Conservation (phyloP, 1,140 invertebrate species). For the Hermetia illucens region DNA sequence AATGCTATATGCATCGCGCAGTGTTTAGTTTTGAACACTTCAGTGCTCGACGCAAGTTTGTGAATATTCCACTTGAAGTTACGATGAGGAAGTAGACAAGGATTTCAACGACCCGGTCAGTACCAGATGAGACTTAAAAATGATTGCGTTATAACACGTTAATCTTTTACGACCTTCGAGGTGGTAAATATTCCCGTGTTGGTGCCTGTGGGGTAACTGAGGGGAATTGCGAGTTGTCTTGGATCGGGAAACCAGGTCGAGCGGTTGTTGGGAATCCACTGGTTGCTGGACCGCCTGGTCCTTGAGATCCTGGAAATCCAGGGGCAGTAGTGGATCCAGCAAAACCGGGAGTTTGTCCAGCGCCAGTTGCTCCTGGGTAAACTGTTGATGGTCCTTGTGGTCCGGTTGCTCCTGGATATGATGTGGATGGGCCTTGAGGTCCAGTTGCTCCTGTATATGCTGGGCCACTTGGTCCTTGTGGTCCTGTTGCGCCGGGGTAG, state of each 20-base stretch:
- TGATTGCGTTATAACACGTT: too few relatives aligned
- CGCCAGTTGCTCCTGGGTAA: conserved; percentile 21
- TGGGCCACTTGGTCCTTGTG: not conserved
- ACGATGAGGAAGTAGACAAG: too few relatives aligned
- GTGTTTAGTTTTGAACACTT: too few relatives aligned
- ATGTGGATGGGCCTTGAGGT: conserved; percentile 19
- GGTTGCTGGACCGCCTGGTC: conserved; percentile 7
- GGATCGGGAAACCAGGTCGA: conserved; percentile 7
- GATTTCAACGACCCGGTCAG: too few relatives aligned
- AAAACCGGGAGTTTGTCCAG: conserved; percentile 13
- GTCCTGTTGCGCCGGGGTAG: not conserved
- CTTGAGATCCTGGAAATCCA: conserved; percentile 12
- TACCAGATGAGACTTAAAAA: too few relatives aligned
- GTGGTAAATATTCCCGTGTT: conserved; percentile 41
- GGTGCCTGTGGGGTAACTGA: conserved; percentile 29
- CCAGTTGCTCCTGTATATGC: conserved; percentile 13
- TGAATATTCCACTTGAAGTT: too few relatives aligned
- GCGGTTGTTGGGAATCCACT: conserved; percentile 1
- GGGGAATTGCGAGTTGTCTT: conserved; percentile 12
- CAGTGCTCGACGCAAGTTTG: too few relatives aligned
- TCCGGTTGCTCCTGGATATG: conserved; percentile 24
- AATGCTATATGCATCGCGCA: too few relatives aligned
- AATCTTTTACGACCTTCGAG: conserved; percentile 24
- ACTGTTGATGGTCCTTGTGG: conserved; percentile 20
- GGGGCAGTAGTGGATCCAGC: conserved; percentile 16